phyloP scores from a whole-genome alignment of 2,888 invertebrate species.

The Rhabditophanes sp. region DNA sequence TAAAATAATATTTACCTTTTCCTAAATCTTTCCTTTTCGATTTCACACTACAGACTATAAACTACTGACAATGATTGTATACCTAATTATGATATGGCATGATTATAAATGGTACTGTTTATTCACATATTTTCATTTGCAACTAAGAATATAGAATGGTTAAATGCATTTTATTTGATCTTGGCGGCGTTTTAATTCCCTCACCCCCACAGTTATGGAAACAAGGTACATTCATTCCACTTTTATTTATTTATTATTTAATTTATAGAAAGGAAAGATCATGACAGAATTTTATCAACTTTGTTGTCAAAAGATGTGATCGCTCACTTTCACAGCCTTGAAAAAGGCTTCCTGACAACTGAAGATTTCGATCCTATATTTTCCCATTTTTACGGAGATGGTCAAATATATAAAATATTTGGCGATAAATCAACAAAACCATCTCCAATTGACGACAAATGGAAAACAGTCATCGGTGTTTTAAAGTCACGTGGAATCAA shows the following conservation, averaged over 20 bases:
- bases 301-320: conserved; percentile 23
- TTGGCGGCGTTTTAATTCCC: conserved; percentile 48
- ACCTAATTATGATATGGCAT: no score
- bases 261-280: no score
- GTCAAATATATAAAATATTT: conserved; percentile 1
- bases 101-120: no score
- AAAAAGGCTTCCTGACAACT: conserved; percentile 44
- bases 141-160: conserved; percentile 7
- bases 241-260: no score
- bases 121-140: no score
- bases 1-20: no score
- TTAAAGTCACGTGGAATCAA: conserved; percentile 44
- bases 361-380: conserved; percentile 45
- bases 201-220: conserved; percentile 44
- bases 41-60: no score
- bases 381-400: conserved; percentile 42
- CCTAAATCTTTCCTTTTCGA: no score
- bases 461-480: conserved; percentile 3
- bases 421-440: background rate
- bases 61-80: no score
- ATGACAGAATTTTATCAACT: conserved; percentile 38
- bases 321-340: conserved; percentile 33
- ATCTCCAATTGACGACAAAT: background rate
- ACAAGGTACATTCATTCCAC: no score
- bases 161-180: conserved; percentile 48